These are phyloP conservation scores for Cepaea hortensis DNA, from an alignment of 2,888 invertebrate genomes.

Conservation along the genomic window DNA sequence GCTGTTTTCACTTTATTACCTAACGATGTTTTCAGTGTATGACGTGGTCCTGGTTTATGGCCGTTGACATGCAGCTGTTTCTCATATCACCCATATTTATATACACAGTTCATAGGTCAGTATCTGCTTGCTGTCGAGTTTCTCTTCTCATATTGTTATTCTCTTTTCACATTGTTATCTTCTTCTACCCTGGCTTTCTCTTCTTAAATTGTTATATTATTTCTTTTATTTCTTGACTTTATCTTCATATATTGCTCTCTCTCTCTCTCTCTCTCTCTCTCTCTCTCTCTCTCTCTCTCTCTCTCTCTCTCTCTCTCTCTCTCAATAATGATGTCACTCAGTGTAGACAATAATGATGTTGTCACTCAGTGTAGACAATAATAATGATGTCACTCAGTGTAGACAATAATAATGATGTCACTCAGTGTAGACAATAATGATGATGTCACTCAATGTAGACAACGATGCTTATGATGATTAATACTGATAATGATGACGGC, in stretches of 20 bases:
- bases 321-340: neutral
- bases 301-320: neutral
- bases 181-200: neutral
- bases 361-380: too few relatives aligned
- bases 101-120: constrained; percentile 61
- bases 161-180: neutral
- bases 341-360: too few relatives aligned
- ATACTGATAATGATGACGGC: too few relatives aligned
- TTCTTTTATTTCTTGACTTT: neutral
- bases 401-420: too few relatives aligned
- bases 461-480: too few relatives aligned
- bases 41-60: constrained; percentile 71
- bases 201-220: neutral
- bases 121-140: neutral
- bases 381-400: too few relatives aligned
- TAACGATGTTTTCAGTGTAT: constrained; percentile 63
- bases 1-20: too few relatives aligned
- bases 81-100: constrained; percentile 65
- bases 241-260: neutral
- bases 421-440: too few relatives aligned
- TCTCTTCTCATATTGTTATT: neutral
- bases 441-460: too few relatives aligned
- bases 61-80: constrained; percentile 71
- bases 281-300: constrained; percentile 15
- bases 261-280: neutral